Conservation (phyloP, 1,140 invertebrate genomes). For the Calycopis cecrops region DNA sequence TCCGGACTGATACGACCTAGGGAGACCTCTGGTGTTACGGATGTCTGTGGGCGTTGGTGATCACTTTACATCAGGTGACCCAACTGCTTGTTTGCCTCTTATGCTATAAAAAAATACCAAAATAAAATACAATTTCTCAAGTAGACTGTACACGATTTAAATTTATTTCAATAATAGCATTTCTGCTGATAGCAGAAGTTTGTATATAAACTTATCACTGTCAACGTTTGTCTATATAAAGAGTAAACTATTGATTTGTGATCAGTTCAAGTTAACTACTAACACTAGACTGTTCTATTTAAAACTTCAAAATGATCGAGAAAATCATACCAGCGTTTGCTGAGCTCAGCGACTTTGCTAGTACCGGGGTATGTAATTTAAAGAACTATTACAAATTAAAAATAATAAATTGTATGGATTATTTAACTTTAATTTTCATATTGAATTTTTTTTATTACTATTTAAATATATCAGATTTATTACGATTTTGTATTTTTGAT, state of each 20-base stretch:
- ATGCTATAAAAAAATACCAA: no score
- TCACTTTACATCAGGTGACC: no score
- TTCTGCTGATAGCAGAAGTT: conserved; percentile 5
- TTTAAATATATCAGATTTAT: no score
- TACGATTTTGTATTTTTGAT: no score
- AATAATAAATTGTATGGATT: no score
- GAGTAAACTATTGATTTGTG: not conserved
- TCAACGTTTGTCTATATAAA: conserved; percentile 17
- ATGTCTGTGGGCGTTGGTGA: no score
- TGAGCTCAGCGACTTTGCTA: conserved; percentile 29
- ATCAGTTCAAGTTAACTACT: conserved; percentile 8
- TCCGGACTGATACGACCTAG: no score
- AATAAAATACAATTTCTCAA: not conserved
- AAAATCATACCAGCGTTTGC: conserved; percentile 29
- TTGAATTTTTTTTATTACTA: no score
- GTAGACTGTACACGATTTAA: not conserved
- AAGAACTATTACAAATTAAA: no score
- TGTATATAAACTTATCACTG: conserved; percentile 4
- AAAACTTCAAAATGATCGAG: conserved; percentile 25
- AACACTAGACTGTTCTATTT: conserved; percentile 6
- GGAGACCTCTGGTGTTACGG: no score
- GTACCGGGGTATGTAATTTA: conserved; percentile 25
- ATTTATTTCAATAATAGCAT: not conserved
- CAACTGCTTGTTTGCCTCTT: no score
- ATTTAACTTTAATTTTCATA: no score